Conservation (phyloP, 1,140 invertebrate genomes). For the Lerema accius region DNA sequence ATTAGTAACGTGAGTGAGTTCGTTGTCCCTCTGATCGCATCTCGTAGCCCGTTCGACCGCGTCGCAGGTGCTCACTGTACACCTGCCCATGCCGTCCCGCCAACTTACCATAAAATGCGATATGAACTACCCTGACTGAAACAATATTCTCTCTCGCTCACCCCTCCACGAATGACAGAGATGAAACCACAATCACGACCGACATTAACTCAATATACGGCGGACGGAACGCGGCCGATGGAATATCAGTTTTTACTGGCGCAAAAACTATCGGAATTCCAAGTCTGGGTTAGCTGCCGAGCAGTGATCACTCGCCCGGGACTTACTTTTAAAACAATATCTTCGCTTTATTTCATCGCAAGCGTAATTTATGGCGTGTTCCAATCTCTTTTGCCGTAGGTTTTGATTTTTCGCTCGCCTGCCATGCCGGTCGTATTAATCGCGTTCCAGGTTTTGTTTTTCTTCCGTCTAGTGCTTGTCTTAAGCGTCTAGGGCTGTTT, state of each 20-base stretch:
- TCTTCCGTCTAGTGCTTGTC: slow-evolving; percentile 73
- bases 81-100: slow-evolving; percentile 72
- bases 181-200: slow-evolving; percentile 67
- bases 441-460: slow-evolving; percentile 71
- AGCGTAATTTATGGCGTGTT: slow-evolving; percentile 69
- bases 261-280: slow-evolving; percentile 81
- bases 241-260: slow-evolving; percentile 79
- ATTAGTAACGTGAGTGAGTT: slow-evolving; percentile 46
- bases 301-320: slow-evolving; percentile 68
- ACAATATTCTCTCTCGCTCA: slow-evolving; percentile 59
- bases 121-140: slow-evolving; percentile 62
- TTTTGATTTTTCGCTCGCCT: slow-evolving; percentile 67
- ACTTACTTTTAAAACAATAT: slow-evolving; percentile 77
- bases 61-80: slow-evolving; percentile 72
- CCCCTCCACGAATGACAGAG: slow-evolving; percentile 44
- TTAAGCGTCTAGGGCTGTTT: slow-evolving; percentile 66
- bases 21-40: slow-evolving; percentile 64
- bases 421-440: slow-evolving; percentile 58
- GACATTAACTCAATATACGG: slow-evolving; percentile 75
- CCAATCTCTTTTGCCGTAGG: slow-evolving; percentile 52
- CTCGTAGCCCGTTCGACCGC: slow-evolving; percentile 63
- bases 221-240: slow-evolving; percentile 65
- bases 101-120: slow-evolving; percentile 76
- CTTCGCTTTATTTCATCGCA: slow-evolving; percentile 69
- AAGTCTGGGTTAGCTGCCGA: slow-evolving; percentile 60